Conservation (phyloP, 2,113 vertebrate species). For the Macrotis lagotis region DNA sequence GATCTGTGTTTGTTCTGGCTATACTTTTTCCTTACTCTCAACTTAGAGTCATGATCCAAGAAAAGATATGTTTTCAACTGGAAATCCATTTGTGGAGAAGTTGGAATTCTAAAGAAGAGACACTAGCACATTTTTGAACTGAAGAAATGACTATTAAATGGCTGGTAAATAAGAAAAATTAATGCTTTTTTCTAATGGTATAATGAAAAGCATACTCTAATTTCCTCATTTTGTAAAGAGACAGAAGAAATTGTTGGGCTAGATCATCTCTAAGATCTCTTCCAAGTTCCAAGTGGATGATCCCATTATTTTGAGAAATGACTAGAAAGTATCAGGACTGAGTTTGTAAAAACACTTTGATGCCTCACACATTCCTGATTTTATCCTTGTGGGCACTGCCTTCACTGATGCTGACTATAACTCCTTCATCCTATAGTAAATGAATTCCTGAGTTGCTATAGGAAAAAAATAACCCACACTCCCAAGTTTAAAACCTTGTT, state of each 20-base stretch:
- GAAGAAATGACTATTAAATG: constrained; percentile 34
- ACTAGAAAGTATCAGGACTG: not conserved
- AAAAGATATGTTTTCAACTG: constrained; percentile 39
- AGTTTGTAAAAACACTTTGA: not conserved
- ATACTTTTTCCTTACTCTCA: constrained; percentile 20
- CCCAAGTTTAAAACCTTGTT: not conserved
- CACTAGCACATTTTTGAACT: constrained; percentile 40
- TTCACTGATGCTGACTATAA: not conserved
- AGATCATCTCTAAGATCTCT: not conserved
- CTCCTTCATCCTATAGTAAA: not conserved
- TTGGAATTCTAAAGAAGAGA: constrained; percentile 45
- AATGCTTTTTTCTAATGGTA: constrained; percentile 75
- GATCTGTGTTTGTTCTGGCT: constrained; percentile 1
- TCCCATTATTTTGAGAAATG: not conserved
- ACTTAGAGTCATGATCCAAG: constrained; percentile 41
- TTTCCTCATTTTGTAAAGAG: constrained; percentile 48
- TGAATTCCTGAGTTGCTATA: not conserved
- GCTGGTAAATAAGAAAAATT: constrained; percentile 60
- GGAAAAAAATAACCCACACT: not conserved
- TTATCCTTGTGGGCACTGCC: not conserved
- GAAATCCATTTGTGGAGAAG: constrained; percentile 62
- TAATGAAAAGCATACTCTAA: constrained; percentile 74
- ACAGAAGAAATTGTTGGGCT: not conserved
- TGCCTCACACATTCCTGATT: not conserved
- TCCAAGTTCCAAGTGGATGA: not conserved